Conservation (phyloP, 2,113 vertebrate genomes). For the Serilophus lunatus region DNA sequence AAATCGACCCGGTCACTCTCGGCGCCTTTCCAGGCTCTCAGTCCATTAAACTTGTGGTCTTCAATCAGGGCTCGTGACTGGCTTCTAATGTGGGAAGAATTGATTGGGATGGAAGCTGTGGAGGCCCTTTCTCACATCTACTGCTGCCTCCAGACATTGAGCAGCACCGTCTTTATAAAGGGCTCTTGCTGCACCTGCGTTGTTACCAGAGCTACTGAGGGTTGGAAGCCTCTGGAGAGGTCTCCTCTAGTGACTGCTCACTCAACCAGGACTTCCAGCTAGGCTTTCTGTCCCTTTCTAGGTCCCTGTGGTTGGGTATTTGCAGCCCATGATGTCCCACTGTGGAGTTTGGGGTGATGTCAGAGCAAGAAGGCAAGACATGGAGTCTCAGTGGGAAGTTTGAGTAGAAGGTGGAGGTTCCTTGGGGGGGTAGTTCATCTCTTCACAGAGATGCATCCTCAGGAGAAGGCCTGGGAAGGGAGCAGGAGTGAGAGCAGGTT, state of each 20-base stretch:
- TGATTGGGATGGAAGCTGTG: not conserved
- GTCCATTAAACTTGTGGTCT: slow-evolving; percentile 62
- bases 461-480: not conserved
- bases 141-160: fast-evolving
- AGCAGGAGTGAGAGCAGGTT: not conserved
- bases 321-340: fast-evolving
- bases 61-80: slow-evolving; percentile 51
- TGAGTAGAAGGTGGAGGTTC: not conserved
- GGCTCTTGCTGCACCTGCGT: fast-evolving
- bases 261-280: not conserved
- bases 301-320: fast-evolving
- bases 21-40: slow-evolving; percentile 30
- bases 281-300: not conserved
- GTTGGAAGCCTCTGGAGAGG: not conserved
- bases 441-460: fast-evolving
- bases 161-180: not conserved
- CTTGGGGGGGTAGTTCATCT: not conserved
- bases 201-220: fast-evolving
- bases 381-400: fast-evolving
- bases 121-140: not conserved
- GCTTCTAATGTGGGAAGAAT: slow-evolving; percentile 7
- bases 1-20: slow-evolving; percentile 15
- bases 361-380: not conserved
- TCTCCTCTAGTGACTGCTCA: not conserved
- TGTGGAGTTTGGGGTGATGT: not conserved